Conservation (phyloP, 1,140 invertebrate species). For the Ericerus pela region DNA sequence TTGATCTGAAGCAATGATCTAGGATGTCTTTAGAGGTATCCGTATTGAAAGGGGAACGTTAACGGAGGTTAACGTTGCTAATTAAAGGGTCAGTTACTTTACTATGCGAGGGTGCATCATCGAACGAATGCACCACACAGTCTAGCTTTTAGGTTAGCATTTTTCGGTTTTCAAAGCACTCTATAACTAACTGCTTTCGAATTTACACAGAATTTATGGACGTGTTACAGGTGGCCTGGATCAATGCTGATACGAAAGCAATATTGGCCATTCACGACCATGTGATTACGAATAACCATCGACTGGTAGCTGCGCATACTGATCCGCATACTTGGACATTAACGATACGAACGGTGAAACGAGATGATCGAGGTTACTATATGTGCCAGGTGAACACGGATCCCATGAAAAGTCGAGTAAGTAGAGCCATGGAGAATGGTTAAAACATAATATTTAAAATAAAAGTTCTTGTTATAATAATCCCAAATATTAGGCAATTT, state of each 20-base stretch:
- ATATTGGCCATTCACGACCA: constrained; percentile 81
- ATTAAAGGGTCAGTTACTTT: no score
- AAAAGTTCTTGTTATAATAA: not conserved
- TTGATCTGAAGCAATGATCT: no score
- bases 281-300: constrained; percentile 78
- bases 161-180: no score
- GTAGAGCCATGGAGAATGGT: not conserved
- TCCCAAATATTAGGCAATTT: not conserved
- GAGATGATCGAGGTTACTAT: constrained; percentile 70
- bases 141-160: no score
- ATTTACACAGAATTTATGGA: no score
- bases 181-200: no score
- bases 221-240: constrained; percentile 76
- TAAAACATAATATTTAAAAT: not conserved
- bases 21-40: no score
- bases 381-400: constrained; percentile 91
- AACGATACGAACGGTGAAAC: constrained; percentile 60
- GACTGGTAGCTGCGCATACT: constrained; percentile 70
- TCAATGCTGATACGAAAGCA: constrained; percentile 81
- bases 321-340: constrained; percentile 77
- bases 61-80: no score
- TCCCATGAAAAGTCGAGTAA: constrained; percentile 81
- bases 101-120: no score
- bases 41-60: no score
- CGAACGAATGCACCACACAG: no score